Evolutionary conservation across 2,113 vertebrate genomes (phyloP).

Genomic region (Barbus barbus): DNA sequence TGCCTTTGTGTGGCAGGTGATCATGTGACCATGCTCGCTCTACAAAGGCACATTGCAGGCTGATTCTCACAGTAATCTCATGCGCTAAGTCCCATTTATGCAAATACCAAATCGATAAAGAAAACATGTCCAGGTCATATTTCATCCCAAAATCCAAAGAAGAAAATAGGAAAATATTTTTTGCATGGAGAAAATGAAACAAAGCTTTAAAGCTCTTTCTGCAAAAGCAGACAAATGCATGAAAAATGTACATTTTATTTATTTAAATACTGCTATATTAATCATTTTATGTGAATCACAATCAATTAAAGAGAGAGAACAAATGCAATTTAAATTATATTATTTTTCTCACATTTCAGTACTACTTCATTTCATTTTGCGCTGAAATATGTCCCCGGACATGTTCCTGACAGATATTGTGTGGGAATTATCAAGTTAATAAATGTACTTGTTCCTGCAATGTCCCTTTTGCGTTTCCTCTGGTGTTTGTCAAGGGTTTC

Average conservation of each 20-base stretch:
- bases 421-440: background rate
- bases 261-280: background rate
- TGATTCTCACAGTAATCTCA: slow-evolving; percentile 32
- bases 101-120: background rate
- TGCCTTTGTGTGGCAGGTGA: slow-evolving; percentile 48
- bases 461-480: background rate
- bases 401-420: background rate
- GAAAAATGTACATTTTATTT: background rate
- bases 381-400: background rate
- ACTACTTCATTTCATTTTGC: background rate
- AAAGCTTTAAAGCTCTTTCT: background rate
- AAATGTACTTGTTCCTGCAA: slow-evolving; percentile 4
- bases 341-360: background rate
- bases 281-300: background rate
- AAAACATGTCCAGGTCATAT: background rate
- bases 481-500: slow-evolving; percentile 24
- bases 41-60: slow-evolving; percentile 45
- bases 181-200: background rate
- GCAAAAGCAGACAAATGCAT: background rate
- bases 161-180: background rate
- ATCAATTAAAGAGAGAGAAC: background rate
- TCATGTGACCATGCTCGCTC: slow-evolving; percentile 48
- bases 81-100: background rate
- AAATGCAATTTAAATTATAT: background rate
- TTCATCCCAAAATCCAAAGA: background rate